Evolutionary conservation across 2,113 vertebrate species (phyloP).

Genomic region (Phasianus colchicus): DNA sequence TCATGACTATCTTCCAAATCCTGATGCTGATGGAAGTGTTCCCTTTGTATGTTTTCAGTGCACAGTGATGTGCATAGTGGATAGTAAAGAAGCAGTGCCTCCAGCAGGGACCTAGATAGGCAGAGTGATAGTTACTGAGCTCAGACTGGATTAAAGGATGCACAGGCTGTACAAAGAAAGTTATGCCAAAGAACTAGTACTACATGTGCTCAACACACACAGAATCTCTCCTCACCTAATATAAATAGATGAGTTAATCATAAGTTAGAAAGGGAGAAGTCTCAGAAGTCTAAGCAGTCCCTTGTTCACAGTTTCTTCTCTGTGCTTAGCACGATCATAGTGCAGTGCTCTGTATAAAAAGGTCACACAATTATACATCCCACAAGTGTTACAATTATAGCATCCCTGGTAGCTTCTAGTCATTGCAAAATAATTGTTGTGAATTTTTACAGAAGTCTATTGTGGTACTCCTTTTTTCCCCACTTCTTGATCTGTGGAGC

Average conservation of each 20-base stretch:
- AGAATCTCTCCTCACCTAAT: slow-evolving; percentile 29
- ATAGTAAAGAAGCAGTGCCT: neutral
- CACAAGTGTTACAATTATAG: slow-evolving; percentile 62
- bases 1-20: neutral
- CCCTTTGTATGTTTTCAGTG: neutral
- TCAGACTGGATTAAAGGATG: slow-evolving; percentile 40
- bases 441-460: slow-evolving; percentile 59
- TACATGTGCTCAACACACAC: slow-evolving; percentile 1
- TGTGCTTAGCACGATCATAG: slow-evolving; percentile 46
- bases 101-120: neutral
- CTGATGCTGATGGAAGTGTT: neutral
- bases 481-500: slow-evolving; percentile 39
- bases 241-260: slow-evolving; percentile 60
- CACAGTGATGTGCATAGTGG: neutral
- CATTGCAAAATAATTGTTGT: slow-evolving; percentile 71
- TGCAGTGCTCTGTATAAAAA: neutral
- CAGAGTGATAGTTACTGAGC: neutral
- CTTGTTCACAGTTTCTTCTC: slow-evolving; percentile 44
- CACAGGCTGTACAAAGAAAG: neutral
- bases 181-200: slow-evolving; percentile 23
- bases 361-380: slow-evolving; percentile 38
- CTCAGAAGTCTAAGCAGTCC: slow-evolving; percentile 33
- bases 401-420: slow-evolving; percentile 55
- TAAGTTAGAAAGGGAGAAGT: slow-evolving; percentile 37
- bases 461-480: slow-evolving; percentile 17